Evolutionary conservation across 2,888 invertebrate species (phyloP).

Genomic region (Cantharis flavilabris): DNA sequence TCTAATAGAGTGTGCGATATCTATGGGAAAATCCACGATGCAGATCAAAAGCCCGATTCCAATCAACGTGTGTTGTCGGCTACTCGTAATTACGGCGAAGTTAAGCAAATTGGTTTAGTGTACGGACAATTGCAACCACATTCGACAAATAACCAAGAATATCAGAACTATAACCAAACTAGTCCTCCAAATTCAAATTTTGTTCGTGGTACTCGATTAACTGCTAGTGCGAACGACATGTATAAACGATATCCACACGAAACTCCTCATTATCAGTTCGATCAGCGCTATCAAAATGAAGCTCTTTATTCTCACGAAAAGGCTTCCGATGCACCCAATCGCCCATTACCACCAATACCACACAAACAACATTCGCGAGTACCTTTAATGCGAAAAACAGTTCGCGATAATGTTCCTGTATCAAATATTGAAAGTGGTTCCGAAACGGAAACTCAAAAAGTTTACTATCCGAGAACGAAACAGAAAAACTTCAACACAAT

Average conservation of each 20-base stretch:
- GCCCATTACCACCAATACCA: slow-evolving; percentile 56
- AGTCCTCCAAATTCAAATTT: slow-evolving; percentile 39
- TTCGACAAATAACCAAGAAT: slow-evolving; percentile 33
- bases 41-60: slow-evolving; percentile 30
- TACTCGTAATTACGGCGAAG: slow-evolving; percentile 29
- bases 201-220: slow-evolving; percentile 50
- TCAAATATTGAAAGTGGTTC: slow-evolving; percentile 74
- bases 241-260: slow-evolving; percentile 39
- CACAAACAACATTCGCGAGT: slow-evolving; percentile 35
- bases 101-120: slow-evolving; percentile 47
- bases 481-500: slow-evolving; percentile 42
- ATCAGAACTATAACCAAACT: slow-evolving; percentile 40
- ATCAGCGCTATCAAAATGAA: slow-evolving; percentile 6
- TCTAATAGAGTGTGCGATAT: slow-evolving; percentile 54
- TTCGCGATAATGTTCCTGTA: slow-evolving; percentile 43
- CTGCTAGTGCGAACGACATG: slow-evolving; percentile 55
- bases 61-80: not conserved
- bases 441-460: slow-evolving; percentile 73
- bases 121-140: slow-evolving; percentile 50
- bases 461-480: slow-evolving; percentile 58
- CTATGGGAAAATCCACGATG: slow-evolving; percentile 55
- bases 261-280: slow-evolving; percentile 10
- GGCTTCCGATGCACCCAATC: slow-evolving; percentile 40
- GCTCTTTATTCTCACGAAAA: not conserved
- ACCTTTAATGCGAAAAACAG: slow-evolving; percentile 22